phyloP scores from a whole-genome alignment of 2,113 vertebrate genomes.

The Onychostruthus taczanowskii region DNA sequence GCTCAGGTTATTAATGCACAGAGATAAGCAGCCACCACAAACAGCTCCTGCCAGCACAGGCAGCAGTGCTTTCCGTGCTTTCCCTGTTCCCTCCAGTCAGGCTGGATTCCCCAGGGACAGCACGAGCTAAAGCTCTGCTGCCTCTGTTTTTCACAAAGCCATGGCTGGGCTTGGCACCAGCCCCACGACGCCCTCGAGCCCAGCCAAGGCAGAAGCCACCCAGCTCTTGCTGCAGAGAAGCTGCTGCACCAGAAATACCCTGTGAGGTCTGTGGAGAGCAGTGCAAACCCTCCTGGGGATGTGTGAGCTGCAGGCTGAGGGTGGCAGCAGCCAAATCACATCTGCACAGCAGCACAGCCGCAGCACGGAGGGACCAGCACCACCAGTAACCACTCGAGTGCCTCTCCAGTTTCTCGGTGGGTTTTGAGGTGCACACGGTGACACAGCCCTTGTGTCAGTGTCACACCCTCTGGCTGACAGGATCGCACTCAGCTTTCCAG shows the following conservation, averaged over 20 bases:
- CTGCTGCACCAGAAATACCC: neutral
- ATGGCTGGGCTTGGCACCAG: rapidly evolving
- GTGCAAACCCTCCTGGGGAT: rapidly evolving
- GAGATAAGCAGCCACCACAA: neutral
- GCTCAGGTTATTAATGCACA: neutral
- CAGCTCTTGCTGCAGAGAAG: neutral
- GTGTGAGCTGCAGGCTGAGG: neutral
- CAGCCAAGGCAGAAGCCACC: neutral
- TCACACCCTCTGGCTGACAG: neutral
- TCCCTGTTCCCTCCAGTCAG: neutral
- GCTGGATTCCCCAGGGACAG: rapidly evolving
- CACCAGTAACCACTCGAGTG: neutral
- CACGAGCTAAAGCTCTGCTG: neutral
- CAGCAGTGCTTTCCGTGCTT: neutral
- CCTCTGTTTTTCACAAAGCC: neutral
- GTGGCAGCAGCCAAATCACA: neutral
- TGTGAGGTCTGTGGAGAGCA: rapidly evolving
- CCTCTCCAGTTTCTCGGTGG: neutral
- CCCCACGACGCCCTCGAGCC: rapidly evolving
- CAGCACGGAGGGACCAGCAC: rapidly evolving
- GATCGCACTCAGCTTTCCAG: rapidly evolving
- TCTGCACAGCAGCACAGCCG: neutral
- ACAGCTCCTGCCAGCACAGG: neutral
- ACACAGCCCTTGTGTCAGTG: neutral
- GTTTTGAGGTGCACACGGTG: neutral